Percentiles rank a stretch among this genome's conserved stretches.
Evolutionary conservation across 2,888 invertebrate genomes (phyloP).

Genomic region (Lepidonotus clava): DNA sequence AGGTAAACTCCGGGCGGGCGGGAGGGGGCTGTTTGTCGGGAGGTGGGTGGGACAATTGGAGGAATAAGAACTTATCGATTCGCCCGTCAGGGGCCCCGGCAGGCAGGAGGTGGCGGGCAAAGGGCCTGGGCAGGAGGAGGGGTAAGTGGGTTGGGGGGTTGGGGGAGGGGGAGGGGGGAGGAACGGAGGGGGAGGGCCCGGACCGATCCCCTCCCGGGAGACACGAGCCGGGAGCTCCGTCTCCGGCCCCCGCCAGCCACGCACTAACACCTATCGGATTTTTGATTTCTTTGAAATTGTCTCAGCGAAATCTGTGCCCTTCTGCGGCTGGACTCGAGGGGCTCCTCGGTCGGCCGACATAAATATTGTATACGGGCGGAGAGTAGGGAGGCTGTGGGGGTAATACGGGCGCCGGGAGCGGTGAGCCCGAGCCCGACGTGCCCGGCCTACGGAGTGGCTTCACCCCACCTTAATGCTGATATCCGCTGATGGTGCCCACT

Average conservation of each 20-base stretch:
- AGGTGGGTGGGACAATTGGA: slow-evolving; percentile 35
- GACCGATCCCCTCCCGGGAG: neutral
- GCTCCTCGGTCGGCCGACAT: neutral
- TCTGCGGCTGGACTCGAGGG: slow-evolving; percentile 13
- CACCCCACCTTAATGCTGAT: neutral
- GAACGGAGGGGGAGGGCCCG: neutral
- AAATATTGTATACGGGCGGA: slow-evolving; percentile 27
- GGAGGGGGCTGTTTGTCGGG: too few relatives aligned
- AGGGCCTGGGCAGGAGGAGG: neutral
- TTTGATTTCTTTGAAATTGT: slow-evolving; percentile 54
- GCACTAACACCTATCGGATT: slow-evolving; percentile 35
- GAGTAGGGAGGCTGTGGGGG: neutral
- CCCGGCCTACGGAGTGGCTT: neutral
- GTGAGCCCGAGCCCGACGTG: neutral
- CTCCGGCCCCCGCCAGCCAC: neutral
- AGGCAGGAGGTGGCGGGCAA: neutral
- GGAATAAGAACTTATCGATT: slow-evolving; percentile 47
- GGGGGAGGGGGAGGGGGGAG: neutral
- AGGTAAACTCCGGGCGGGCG: neutral
- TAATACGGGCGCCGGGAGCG: neutral
- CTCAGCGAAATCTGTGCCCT: slow-evolving; percentile 34
- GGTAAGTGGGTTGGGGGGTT: neutral
- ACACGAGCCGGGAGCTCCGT: neutral
- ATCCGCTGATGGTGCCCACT: too few relatives aligned
- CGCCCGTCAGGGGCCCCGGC: neutral